Base-by-base conservation (phyloP, 2,797 vertebrate species). In the Rachycentron canadum region DNA sequence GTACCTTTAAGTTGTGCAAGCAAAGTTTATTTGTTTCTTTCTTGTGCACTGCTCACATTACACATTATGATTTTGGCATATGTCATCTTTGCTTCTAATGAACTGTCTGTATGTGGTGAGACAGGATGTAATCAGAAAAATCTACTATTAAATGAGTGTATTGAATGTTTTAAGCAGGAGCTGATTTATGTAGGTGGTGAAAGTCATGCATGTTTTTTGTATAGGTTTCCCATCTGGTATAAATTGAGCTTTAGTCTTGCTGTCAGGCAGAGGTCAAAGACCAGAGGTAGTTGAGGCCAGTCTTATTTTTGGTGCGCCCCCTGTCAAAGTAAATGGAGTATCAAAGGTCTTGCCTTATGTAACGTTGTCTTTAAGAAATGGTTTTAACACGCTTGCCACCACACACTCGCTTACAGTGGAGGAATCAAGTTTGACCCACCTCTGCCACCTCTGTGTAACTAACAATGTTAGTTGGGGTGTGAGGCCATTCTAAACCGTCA, bases 241-340 rank as follows among this genome's bases (percentile, higher is more conserved):
- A 66, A 81, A 77, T 64, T 81, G 41, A 71, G 50, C 28, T 73
- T 85, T 50, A 62, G 61, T 32, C 41, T 63, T 65, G 66, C 78
- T 84, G 82, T 87, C 83, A 88, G 55, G 14, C 63, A 11, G 38
- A 81, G 83, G 79, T 83, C 53, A 78, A 47, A 81, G 72, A 63
- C 1, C 77, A 82, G 50, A 84, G 69, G 71, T 76, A 59, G 59
- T 16, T 17, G 53, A 73, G 77, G 67, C 32, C 59, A 21, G 32
- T 19, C 59, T 71, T 68, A 45, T 79, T 87, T 79, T 76, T 57
- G 67, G 25, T 58, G 69, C 81, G 71, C 56, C 59, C 69, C 67
- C 53, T 87, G 79, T 79, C 73, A 79, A 26, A 80, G 34, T 66
- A 73, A 82, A 83, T 69, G 52, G 21, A 45, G 52, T 58, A n/a